Evolutionary conservation across 2,113 vertebrate species (phyloP).

Genomic region (Crotalus viridis): DNA sequence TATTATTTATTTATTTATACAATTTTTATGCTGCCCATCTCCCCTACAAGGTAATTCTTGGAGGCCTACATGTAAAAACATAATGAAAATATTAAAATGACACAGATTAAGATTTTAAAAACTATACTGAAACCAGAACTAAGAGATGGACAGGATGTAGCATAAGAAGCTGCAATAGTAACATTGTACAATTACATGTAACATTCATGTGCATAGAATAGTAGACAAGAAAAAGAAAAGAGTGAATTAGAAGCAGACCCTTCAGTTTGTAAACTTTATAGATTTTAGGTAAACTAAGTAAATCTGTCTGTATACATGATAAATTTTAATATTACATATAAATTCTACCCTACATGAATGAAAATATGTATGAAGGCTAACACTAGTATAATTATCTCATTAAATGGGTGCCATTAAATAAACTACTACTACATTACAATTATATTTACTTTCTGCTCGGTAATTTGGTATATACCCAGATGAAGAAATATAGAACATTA

Average conservation of each 20-base stretch:
- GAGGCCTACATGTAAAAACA: not conserved
- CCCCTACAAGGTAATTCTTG: not conserved
- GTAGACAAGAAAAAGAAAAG: constrained; percentile 1
- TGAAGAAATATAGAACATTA: not conserved
- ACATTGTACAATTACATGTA: not conserved
- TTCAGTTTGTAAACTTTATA: not conserved
- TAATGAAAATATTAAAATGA: not conserved
- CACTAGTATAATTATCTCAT: not conserved
- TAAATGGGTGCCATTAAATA: not conserved
- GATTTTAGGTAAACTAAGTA: constrained; percentile 1
- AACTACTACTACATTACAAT: not conserved
- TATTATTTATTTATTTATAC: not conserved
- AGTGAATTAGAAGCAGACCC: not conserved
- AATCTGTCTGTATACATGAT: not conserved
- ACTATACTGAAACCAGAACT: not conserved
- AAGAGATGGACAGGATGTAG: not conserved
- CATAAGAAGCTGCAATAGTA: not conserved
- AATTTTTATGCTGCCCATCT: not conserved
- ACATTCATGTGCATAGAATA: not conserved
- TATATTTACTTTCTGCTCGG: not conserved
- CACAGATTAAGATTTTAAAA: not conserved
- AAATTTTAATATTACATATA: not conserved
- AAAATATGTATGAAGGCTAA: not conserved
- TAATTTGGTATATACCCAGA: not conserved
- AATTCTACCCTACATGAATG: not conserved